Evolutionary conservation across 1,140 invertebrate genomes (phyloP).

Genomic region (Trachymyrmex cornetzi): DNA sequence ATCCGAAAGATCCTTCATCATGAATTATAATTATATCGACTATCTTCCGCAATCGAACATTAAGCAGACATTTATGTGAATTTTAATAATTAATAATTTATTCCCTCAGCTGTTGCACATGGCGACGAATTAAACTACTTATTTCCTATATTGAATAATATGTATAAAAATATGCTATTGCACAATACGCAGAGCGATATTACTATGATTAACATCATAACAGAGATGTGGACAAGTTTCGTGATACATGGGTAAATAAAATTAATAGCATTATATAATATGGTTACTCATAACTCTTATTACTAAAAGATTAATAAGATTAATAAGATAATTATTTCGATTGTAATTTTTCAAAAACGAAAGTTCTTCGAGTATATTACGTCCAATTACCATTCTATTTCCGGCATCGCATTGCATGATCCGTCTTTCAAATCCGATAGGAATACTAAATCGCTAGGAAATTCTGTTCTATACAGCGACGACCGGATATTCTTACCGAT

Average conservation of each 20-base stretch:
- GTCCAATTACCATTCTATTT: neutral
- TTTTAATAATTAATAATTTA: conserved; percentile 35
- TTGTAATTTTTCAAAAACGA: neutral
- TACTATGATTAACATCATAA: conserved; percentile 84
- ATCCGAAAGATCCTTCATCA: neutral
- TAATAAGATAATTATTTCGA: neutral
- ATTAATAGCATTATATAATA: neutral
- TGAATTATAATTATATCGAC: neutral
- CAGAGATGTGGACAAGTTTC: conserved; percentile 85
- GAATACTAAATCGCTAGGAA: conserved; percentile 10
- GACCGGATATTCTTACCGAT: conserved; percentile 16
- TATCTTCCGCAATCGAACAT: neutral
- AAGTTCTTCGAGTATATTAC: neutral
- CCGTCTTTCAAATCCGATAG: conserved; percentile 23
- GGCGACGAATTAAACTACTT: conserved; percentile 86
- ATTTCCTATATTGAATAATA: conserved; percentile 81
- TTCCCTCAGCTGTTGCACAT: conserved; percentile 83
- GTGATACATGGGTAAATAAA: conserved; percentile 83
- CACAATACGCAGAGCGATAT: conserved; percentile 79
- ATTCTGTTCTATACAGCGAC: neutral
- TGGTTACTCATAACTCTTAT: neutral
- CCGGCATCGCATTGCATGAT: neutral
- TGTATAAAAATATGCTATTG: conserved; percentile 55
- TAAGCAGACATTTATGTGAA: neutral
- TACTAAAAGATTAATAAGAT: neutral